These are phyloP conservation scores for Spinus pinus DNA, from an alignment of 2,797 vertebrate genomes.

Conservation along the genomic window DNA sequence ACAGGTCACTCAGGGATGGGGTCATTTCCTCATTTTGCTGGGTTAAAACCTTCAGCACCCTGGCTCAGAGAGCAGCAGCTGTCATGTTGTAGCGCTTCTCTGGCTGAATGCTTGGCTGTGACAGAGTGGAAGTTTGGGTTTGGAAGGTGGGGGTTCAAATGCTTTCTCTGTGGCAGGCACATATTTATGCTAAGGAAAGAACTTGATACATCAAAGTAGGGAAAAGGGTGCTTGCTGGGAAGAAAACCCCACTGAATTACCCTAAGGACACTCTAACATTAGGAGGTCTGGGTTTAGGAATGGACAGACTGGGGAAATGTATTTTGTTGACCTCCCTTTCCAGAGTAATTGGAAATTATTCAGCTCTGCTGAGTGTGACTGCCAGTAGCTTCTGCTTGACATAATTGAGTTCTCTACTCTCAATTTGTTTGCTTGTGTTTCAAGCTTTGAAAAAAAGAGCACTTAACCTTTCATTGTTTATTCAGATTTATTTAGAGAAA, in stretches of 20 bases:
- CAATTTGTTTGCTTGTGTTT: conserved; percentile 50
- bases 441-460: conserved; percentile 29
- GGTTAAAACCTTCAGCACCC: conserved; percentile 34
- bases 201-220: neutral
- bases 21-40: conserved; percentile 31
- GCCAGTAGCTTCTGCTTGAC: conserved; percentile 31
- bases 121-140: neutral
- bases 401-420: conserved; percentile 54
- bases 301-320: neutral
- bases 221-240: neutral
- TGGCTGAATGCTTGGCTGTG: neutral
- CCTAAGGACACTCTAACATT: neutral
- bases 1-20: neutral
- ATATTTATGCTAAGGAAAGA: neutral
- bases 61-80: neutral
- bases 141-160: neutral
- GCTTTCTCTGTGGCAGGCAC: neutral
- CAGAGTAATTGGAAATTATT: conserved; percentile 65
- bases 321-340: conserved; percentile 47
- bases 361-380: conserved; percentile 49
- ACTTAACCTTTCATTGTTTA: conserved; percentile 65
- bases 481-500: conserved; percentile 44
- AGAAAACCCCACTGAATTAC: neutral
- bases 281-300: conserved; percentile 10
- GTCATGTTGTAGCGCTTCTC: neutral